phyloP scores from a whole-genome alignment of 2,797 vertebrate species.

The Ctenopoma multispine region DNA sequence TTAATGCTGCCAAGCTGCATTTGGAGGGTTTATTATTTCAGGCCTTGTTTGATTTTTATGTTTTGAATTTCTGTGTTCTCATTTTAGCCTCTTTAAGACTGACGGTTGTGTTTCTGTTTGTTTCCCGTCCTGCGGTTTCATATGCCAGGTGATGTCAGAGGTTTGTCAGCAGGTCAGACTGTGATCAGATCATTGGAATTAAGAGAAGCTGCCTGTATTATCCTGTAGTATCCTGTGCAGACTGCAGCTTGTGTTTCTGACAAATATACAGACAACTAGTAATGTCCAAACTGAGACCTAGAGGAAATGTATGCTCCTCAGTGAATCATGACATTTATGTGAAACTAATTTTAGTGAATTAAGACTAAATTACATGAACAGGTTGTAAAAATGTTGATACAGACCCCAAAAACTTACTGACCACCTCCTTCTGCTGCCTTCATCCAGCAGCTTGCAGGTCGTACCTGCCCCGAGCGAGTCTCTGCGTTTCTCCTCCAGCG shows the following conservation, averaged over 20 bases:
- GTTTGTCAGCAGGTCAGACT: constrained; percentile 27
- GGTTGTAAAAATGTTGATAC: no score
- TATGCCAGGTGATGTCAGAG: constrained; percentile 11
- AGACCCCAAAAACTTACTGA: no score
- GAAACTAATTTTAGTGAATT: background rate
- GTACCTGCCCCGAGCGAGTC: no score
- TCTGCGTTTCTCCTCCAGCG: no score
- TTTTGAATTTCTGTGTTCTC: background rate
- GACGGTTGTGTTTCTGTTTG: constrained; percentile 2
- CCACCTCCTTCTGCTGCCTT: no score
- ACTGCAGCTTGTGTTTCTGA: background rate
- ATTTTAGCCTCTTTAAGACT: constrained; percentile 33
- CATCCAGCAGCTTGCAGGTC: no score
- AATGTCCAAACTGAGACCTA: background rate
- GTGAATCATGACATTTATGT: background rate
- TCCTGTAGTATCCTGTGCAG: constrained; percentile 1
- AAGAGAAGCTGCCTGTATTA: constrained; percentile 13
- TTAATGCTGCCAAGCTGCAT: constrained; percentile 52
- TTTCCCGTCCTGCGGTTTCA: constrained; percentile 9
- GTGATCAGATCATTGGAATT: constrained; percentile 9
- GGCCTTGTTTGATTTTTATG: constrained; percentile 34
- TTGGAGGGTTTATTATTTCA: constrained; percentile 50
- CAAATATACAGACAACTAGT: background rate
- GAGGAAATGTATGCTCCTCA: constrained; percentile 7
- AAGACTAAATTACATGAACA: no score